Evolutionary conservation across 2,797 vertebrate genomes (phyloP).

Genomic region (Dendrocincla tyrannina): DNA sequence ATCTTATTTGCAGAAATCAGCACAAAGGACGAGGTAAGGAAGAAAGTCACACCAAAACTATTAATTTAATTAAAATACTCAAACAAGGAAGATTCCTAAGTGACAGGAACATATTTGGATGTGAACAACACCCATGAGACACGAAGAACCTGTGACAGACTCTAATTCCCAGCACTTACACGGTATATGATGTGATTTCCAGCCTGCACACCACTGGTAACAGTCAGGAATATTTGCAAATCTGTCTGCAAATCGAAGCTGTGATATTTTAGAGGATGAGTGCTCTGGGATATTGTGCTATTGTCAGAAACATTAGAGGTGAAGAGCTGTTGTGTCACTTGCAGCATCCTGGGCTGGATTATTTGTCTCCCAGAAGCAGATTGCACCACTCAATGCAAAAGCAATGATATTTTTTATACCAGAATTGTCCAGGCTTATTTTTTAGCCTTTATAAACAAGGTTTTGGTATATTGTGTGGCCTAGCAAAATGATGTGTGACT

Average conservation of each 20-base stretch:
- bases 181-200: fast-evolving
- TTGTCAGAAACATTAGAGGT: background rate
- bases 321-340: background rate
- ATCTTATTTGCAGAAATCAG: background rate
- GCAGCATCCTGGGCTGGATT: background rate
- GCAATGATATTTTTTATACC: background rate
- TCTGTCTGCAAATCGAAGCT: background rate
- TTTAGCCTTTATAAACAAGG: background rate
- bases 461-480: background rate
- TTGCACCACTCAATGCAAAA: background rate
- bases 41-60: background rate
- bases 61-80: background rate
- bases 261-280: background rate
- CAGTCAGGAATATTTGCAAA: background rate
- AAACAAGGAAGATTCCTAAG: background rate
- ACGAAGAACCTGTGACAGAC: fast-evolving
- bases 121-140: background rate
- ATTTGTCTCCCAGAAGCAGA: background rate
- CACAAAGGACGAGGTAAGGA: background rate
- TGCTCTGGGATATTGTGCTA: background rate
- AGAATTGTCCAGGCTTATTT: background rate
- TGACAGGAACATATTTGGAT: background rate
- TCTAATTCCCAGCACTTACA: background rate
- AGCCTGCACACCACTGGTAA: background rate
- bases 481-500: background rate